Base-by-base conservation (phyloP, 2,113 vertebrate species). In the Dipodomys ordii region DNA sequence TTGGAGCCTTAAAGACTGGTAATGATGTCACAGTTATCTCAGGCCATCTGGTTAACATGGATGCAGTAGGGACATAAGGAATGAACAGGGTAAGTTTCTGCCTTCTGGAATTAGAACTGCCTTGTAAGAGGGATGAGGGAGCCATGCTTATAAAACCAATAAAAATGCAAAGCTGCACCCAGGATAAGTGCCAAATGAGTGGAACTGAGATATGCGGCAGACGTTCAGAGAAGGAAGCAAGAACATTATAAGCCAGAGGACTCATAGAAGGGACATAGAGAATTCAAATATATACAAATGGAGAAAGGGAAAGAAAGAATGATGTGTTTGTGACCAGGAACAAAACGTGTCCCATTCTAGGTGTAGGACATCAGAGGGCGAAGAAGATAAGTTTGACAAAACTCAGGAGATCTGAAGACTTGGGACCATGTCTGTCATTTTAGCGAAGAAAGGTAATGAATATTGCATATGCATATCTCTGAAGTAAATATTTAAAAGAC, bases 401-500 rank as follows among this genome's bases (percentile, higher is more conserved):
- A 30, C 7, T 62, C 44, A 57, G 7, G 44, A 46, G 12, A 13
- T 77, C 84, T 79, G 13, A 90, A 88, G 84, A 62, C 18, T 49
- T 83, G 49, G 64, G 35, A 69, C 32, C 6, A n/a, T 10, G 25
- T 32, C 46, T 28, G 15, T 73, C 57, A 85, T 57, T 64, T 60
- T 19, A 32, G 39, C 27, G 80, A 79, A 69, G 23, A 80, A 57
- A 28, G 28, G 35, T 27, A 30, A 91, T 53, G 62, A 93, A 94
- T 90, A 82, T 67, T 93, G 32, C 53, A 92, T 57, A 62, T 49
- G 57, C 72, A 11, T 44, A 44, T 73, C 1, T 7, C 60, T 25
- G 44, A 93, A 88, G 62, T 83, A 93, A 92, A 90, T 88, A 91
- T 85, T 93, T 90, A 83, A 95, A 87, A 93, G 96, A 78, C 0